Conservation (phyloP, 2,888 invertebrate species). For the Nematopogon swammerdamellus region DNA sequence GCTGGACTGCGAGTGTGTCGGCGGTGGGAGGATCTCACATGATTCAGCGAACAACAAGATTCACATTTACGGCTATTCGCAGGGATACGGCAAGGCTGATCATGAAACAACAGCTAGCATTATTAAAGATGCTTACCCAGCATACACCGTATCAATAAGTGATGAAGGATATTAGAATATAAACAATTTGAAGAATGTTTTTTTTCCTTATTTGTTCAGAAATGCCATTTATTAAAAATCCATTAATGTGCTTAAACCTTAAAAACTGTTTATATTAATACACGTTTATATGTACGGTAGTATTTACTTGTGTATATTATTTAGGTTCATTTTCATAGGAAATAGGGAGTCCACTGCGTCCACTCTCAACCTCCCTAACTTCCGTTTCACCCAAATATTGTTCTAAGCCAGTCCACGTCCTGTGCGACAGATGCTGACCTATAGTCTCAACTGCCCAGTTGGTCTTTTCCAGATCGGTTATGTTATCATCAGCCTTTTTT, state of each 20-base stretch:
- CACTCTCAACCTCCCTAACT: constrained; percentile 64
- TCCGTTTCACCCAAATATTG: constrained; percentile 73
- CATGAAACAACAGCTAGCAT: constrained; percentile 75
- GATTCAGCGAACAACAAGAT: constrained; percentile 72
- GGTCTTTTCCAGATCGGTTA: constrained; percentile 32
- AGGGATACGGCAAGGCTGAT: constrained; percentile 89
- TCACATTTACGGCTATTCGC: constrained; percentile 90
- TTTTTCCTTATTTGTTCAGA: no score
- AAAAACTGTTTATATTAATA: no score
- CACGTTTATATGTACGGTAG: no score
- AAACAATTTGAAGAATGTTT: no score
- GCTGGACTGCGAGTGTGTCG: constrained; percentile 77
- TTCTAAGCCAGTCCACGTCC: constrained; percentile 86
- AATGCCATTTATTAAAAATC: no score
- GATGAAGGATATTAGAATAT: constrained; percentile 75
- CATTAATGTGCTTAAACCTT: no score
- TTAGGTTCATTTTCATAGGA: constrained; percentile 62
- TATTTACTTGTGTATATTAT: no score
- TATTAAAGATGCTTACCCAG: constrained; percentile 68
- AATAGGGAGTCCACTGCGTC: constrained; percentile 73
- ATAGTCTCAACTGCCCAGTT: constrained; percentile 53
- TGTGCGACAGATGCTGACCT: constrained; percentile 62
- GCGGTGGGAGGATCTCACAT: constrained; percentile 91
- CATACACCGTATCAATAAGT: constrained; percentile 75
- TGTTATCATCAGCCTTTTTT: constrained; percentile 23